Evolutionary conservation across 2,113 vertebrate genomes (phyloP).

Genomic region (Nansenia antarctica): DNA sequence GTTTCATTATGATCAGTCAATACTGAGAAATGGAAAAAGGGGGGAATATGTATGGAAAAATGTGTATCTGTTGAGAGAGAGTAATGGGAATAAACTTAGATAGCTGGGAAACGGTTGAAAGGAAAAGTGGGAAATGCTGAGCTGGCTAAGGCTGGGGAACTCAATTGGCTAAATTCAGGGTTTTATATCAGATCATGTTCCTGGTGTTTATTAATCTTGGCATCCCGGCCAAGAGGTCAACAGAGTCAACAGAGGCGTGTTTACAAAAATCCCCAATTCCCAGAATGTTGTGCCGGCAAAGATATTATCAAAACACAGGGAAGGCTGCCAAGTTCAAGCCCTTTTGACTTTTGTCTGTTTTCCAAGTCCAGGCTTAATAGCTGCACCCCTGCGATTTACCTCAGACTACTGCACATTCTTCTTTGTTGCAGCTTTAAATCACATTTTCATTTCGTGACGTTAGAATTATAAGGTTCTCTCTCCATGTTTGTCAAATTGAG

Average conservation of each 20-base stretch:
- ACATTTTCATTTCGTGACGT: no score
- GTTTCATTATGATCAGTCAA: no score
- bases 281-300: conserved; percentile 44
- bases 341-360: conserved; percentile 19
- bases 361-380: conserved; percentile 18
- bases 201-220: conserved; percentile 56
- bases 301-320: conserved; percentile 38
- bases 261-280: conserved; percentile 55
- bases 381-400: background rate
- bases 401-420: background rate
- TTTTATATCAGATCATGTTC: conserved; percentile 2
- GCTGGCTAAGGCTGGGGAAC: conserved; percentile 18
- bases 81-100: conserved; percentile 24
- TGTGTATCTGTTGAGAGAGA: background rate
- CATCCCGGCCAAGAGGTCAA: conserved; percentile 46
- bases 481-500: no score
- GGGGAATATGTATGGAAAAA: background rate
- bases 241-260: conserved; percentile 47
- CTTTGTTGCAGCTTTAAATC: no score
- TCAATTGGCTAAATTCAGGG: conserved; percentile 24
- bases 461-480: no score
- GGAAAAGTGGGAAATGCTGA: conserved; percentile 10
- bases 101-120: conserved; percentile 21
- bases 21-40: no score
- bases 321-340: conserved; percentile 31